phyloP scores from a whole-genome alignment of 2,113 vertebrate genomes.

The Nematolebias whitei region DNA sequence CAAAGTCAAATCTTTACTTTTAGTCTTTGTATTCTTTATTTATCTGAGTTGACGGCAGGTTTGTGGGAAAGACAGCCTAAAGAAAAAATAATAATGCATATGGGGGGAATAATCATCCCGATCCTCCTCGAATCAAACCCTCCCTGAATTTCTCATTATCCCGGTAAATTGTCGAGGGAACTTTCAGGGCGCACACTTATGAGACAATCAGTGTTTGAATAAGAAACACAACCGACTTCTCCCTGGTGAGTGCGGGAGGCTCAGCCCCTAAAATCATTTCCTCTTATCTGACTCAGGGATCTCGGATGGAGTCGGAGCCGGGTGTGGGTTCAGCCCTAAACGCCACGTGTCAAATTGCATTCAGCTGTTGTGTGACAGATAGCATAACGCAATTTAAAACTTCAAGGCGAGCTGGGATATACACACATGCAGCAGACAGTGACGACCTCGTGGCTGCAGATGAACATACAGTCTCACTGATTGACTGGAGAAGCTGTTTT shows the following conservation, averaged over 20 bases:
- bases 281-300: conserved; percentile 71
- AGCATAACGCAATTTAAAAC: conserved; percentile 60
- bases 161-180: conserved; percentile 69
- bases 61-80: too few relatives aligned
- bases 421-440: conserved; percentile 39
- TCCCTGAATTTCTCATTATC: conserved; percentile 72
- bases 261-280: conserved; percentile 73
- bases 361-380: conserved; percentile 46
- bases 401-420: conserved; percentile 44
- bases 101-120: conserved; percentile 34
- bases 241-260: conserved; percentile 58
- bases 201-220: conserved; percentile 69
- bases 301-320: conserved; percentile 64
- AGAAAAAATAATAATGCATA: too few relatives aligned
- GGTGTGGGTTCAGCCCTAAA: conserved; percentile 25
- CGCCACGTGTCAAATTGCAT: conserved; percentile 53
- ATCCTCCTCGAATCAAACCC: conserved; percentile 64
- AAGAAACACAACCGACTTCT: conserved; percentile 61
- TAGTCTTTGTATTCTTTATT: too few relatives aligned
- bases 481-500: conserved; percentile 18
- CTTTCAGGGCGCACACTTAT: conserved; percentile 59
- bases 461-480: conserved; percentile 37
- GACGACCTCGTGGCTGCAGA: conserved; percentile 54
- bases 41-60: too few relatives aligned
- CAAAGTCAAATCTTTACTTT: too few relatives aligned